Evolutionary conservation across 2,797 vertebrate genomes (phyloP).

Genomic region (Enteromius thamalakanensis): DNA sequence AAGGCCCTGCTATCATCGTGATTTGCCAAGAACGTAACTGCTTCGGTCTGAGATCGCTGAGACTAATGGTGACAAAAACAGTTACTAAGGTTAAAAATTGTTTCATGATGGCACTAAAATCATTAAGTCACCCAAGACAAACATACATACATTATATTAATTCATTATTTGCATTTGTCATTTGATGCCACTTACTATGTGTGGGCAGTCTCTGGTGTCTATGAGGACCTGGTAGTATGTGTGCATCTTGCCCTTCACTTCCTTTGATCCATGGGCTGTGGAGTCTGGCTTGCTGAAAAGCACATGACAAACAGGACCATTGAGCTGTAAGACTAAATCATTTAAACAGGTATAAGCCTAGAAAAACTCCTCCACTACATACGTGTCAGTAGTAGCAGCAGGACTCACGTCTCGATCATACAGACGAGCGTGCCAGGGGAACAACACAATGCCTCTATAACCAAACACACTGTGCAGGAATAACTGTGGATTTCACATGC

Average conservation of each 20-base stretch:
- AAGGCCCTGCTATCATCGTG: conserved; percentile 97
- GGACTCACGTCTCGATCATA: conserved; percentile 95
- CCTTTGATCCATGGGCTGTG: conserved; percentile 88
- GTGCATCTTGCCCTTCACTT: conserved; percentile 96
- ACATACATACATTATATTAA: neutral
- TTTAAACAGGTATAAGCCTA: neutral
- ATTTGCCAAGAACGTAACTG: conserved; percentile 96
- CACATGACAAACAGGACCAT: neutral
- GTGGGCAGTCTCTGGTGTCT: conserved; percentile 95
- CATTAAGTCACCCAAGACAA: neutral
- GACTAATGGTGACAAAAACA: conserved; percentile 78
- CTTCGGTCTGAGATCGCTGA: conserved; percentile 97
- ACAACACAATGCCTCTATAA: conserved; percentile 94
- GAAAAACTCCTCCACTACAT: neutral
- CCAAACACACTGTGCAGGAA: conserved; percentile 98
- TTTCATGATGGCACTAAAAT: neutral
- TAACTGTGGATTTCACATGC: conserved; percentile 75
- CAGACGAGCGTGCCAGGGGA: conserved; percentile 96
- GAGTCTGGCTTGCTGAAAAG: conserved; percentile 81
- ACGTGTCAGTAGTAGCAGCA: conserved; percentile 89
- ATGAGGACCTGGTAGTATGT: conserved; percentile 98
- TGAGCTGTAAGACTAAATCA: neutral
- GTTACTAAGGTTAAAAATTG: neutral
- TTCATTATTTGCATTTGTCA: neutral
- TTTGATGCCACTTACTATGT: conserved; percentile 88